Base-by-base conservation (phyloP, 2,797 vertebrate genomes). In the Platyrinchus mystaceus region DNA sequence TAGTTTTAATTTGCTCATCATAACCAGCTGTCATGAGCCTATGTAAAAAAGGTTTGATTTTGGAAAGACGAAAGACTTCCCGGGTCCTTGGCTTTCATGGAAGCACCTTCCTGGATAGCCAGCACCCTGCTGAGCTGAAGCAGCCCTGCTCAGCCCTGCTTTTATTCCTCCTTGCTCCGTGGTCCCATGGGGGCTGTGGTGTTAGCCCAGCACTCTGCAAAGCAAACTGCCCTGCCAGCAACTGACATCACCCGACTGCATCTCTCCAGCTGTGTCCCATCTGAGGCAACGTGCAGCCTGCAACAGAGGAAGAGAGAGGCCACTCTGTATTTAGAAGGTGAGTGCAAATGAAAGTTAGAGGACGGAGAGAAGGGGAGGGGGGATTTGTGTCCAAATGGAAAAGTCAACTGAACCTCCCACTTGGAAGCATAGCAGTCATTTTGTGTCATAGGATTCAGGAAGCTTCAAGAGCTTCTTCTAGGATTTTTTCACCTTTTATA, bases 1-100 rank as follows among this genome's bases (percentile, higher is more conserved):
- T 82, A 62, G 77, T 76, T 95, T 94, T 90, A 95, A 95, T 89
- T 87, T 94, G 73, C 79, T 96, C 91, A 90, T 97, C 69, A 86
- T 93, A 95, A 96, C 90, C 91, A 92, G 84, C 91, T 94, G 89
- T 92, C 91, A 81, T 43, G 66, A 53, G 43, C 62, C 37, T 78
- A 37, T 69, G 70, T 90, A 76, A 96, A 94, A 94, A 84, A 20
- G 16, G 28, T 63, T 90, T 94, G 66, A 82, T 90, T 96, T 94
- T 87, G 68, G 85, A 90, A 68, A 84, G 64, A 73, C 82, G 13
- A 88, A 87, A 91, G 78, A 56, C 66, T 89, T 87, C 15, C 10
- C 47, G 89, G 43, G 76, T 60, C 47, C 78, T 78, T 62, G 75
- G 69, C n/a, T 83, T 86, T 74, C 12, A 12, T 69, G 28, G 50